These are phyloP conservation scores for Hecatera dysodea DNA, from an alignment of 2,888 invertebrate species.

Conservation along the genomic window DNA sequence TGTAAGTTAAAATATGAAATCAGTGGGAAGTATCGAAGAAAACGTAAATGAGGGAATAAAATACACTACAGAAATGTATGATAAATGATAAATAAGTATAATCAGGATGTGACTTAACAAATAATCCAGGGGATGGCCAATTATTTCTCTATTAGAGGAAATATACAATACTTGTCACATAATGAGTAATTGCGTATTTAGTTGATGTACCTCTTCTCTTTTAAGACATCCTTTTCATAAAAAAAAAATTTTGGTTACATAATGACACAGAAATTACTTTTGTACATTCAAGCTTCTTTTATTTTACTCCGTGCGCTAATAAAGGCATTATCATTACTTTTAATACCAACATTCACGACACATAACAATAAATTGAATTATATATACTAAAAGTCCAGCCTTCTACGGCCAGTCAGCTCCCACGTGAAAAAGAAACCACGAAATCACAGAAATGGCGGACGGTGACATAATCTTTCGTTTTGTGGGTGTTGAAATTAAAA, in stretches of 20 bases:
- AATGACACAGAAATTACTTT: background rate
- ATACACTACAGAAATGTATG: background rate
- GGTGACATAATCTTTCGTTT: slow-evolving; percentile 65
- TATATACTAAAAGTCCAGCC: slow-evolving; percentile 45
- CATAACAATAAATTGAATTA: slow-evolving; percentile 27
- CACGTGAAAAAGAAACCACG: slow-evolving; percentile 52
- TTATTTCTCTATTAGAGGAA: background rate
- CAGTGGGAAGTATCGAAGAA: too few relatives aligned
- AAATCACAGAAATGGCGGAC: slow-evolving; percentile 57
- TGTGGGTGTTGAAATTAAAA: slow-evolving; percentile 66
- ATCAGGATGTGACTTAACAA: background rate
- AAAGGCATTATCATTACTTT: slow-evolving; percentile 34
- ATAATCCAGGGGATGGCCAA: too few relatives aligned
- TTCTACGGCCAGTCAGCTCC: slow-evolving; percentile 49
- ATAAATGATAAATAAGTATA: background rate
- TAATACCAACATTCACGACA: slow-evolving; percentile 27
- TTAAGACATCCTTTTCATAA: background rate
- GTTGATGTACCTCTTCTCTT: too few relatives aligned
- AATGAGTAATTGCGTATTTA: too few relatives aligned
- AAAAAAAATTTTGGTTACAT: background rate
- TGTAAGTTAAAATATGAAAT: too few relatives aligned
- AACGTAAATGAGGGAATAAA: too few relatives aligned
- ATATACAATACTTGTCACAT: background rate
- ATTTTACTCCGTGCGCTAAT: slow-evolving; percentile 14
- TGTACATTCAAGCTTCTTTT: background rate